Evolutionary conservation across 1,140 invertebrate genomes (phyloP), one percentile per base, ranked within the genome.

Genomic region (Drosophila triauraria): DNA sequence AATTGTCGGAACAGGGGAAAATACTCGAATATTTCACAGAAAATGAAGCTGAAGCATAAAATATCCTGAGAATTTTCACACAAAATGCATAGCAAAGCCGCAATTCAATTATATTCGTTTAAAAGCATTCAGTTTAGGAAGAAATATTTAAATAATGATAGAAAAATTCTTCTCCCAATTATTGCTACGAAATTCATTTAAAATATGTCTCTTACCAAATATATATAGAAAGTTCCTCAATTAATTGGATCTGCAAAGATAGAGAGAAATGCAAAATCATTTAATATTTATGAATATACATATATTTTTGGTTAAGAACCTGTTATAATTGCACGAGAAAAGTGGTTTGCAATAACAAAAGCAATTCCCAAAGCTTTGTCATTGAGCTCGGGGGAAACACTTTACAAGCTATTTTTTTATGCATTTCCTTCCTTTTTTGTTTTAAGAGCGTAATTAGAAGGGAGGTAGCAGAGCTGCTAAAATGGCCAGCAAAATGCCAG

Each of bases 381-480:
- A 56, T 42, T 61, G 64, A 76, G 58, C 57, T 65, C 38, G 38
- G 40, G 68, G 54, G 60, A 69, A 80, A 44, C 50, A 72, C 72
- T 87, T 82, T 69, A 65, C 46, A 43, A 57, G 23, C 46, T 61
- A 64, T 59, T 56, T 81, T 78, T 84, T 81, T 75, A 71, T 79
- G 77, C 68, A 70, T 83, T 83, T 74, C 38, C 53, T 23, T 48
- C 15, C 30, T 27, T 25, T 23, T 72, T 72, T 72, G 46, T 60
- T 87, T 87, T 61, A 80, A 74, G 68, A 77, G 67, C 67, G 72
- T 86, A 86, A 86, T 87, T 86, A 82, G 59, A 67, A 53, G 78
- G 69, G 17, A 57, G 50, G 72, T 57, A 54, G 53, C 20, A 40
- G 23, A 35, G 69, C 72, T 54, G 27, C 54, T 40, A 77, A 69